These are phyloP conservation scores for Apamea epomidion DNA, from an alignment of 2,888 invertebrate genomes.

Conservation along the genomic window DNA sequence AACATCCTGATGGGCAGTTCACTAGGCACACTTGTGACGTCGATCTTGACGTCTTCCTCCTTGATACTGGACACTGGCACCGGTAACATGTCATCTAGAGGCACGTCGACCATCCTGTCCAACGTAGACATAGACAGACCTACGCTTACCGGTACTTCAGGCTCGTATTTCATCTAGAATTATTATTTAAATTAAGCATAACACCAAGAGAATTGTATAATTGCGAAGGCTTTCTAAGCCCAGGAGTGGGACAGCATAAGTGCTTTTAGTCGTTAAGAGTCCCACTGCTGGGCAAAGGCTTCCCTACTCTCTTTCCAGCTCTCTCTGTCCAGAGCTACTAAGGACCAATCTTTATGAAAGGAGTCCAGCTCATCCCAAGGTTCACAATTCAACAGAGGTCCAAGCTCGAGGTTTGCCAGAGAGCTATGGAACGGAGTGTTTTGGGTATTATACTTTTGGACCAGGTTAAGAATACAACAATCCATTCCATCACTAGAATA, in stretches of 20 bases:
- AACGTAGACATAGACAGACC: slow-evolving; percentile 64
- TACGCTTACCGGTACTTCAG: slow-evolving; percentile 70
- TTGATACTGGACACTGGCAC: slow-evolving; percentile 85
- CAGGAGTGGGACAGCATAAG: neutral
- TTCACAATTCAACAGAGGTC: too few species aligned
- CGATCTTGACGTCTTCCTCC: slow-evolving; percentile 84
- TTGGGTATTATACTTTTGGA: too few species aligned
- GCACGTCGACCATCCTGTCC: slow-evolving; percentile 70
- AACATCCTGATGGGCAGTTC: slow-evolving; percentile 80
- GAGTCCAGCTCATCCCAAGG: too few species aligned
- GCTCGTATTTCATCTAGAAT: slow-evolving; percentile 77
- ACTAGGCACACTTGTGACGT: slow-evolving; percentile 74
- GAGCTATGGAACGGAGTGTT: too few species aligned
- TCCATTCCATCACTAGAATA: too few species aligned
- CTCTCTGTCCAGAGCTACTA: too few species aligned
- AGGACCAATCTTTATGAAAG: too few species aligned
- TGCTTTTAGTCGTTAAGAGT: too few species aligned
- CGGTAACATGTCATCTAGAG: slow-evolving; percentile 74
- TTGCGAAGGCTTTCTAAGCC: neutral
- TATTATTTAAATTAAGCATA: neutral
- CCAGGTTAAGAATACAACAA: too few species aligned
- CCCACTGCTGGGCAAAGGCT: too few species aligned
- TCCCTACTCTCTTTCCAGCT: too few species aligned
- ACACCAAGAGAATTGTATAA: neutral
- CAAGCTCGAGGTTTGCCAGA: too few species aligned